Percentiles rank a stretch among this genome's conserved stretches.
These are phyloP conservation scores for Acipenser transmontanus DNA, from an alignment of 2,797 vertebrate species.

Conservation along the genomic window DNA sequence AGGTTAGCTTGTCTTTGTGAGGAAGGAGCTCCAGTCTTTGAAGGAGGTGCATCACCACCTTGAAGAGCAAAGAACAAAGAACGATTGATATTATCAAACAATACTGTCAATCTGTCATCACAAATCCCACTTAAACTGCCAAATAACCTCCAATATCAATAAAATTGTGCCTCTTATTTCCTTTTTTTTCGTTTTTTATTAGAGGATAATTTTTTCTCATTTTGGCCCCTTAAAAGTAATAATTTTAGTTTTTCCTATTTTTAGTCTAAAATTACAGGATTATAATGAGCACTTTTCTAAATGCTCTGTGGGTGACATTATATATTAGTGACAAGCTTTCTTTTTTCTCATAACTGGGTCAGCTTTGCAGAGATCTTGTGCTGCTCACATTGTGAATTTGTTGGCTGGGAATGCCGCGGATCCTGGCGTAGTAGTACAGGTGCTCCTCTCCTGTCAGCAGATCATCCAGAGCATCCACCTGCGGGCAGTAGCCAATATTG, in stretches of 20 bases:
- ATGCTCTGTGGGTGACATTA: too few relatives aligned
- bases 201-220: too few relatives aligned
- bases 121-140: too few relatives aligned
- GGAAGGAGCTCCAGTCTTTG: conserved; percentile 75
- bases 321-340: not conserved
- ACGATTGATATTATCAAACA: not conserved
- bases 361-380: too few relatives aligned
- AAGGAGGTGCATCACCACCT: conserved; percentile 83
- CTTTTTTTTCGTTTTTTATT: too few relatives aligned
- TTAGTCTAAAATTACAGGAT: too few relatives aligned
- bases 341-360: not conserved
- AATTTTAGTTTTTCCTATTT: too few relatives aligned
- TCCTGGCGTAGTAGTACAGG: conserved; percentile 86
- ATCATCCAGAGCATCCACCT: conserved; percentile 89
- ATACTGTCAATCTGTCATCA: too few relatives aligned
- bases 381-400: conserved; percentile 73
- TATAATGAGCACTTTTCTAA: too few relatives aligned
- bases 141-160: too few relatives aligned
- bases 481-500: conserved; percentile 89
- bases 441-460: conserved; percentile 88
- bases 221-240: too few relatives aligned
- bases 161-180: too few relatives aligned
- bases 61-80: conserved; percentile 17
- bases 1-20: conserved; percentile 70
- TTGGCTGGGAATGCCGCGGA: conserved; percentile 80